Base-by-base conservation (phyloP, 2,888 invertebrate genomes). In the Acrocera orbiculus region DNA sequence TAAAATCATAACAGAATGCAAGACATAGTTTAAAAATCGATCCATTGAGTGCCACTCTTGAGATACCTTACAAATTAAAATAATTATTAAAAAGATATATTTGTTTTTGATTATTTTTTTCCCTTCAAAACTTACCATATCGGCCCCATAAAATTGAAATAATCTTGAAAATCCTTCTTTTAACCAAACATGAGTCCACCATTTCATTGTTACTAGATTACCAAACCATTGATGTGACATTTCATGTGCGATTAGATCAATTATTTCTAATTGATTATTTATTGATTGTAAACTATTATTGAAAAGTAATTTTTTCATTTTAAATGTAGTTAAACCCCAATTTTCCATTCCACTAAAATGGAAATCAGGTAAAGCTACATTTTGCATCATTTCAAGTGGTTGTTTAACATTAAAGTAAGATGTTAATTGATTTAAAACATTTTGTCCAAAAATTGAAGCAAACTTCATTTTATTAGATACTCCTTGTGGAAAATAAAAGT, bases 261-360 rank as follows among this genome's bases (percentile, higher is more conserved):
- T 69, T 25, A 71, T 63, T n/a, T n/a, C n/a, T n/a, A n/a, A n/a
- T n/a, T n/a, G n/a, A n/a, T n/a, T n/a, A 44, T 61, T 51, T 1
- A 52, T 52, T 40, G n/a, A n/a, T n/a, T n/a, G n/a, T n/a, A n/a
- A n/a, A n/a, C n/a, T n/a, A n/a, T n/a, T n/a, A n/a, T n/a, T n/a
- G n/a, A n/a, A n/a, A n/a, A n/a, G n/a, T n/a, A n/a, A n/a, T n/a
- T n/a, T n/a, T n/a, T n/a, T n/a, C n/a, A n/a, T n/a, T n/a, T n/a
- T 52, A 32, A 58, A 59, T 3, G 81, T 81, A 19, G 85, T 76
- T 26, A 90, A 57, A 5, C 90, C 90, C 89, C 90, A 90, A 53
- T 90, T 92, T 53, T 92, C 89, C 87, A 90, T 90, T 23, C 85
- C 76, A 14, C 72, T 74, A 33, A 74, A 74, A 1, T 72, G 67